These are phyloP conservation scores for Diachasma alloeum DNA, from an alignment of 1,140 invertebrate species.

Conservation along the genomic window DNA sequence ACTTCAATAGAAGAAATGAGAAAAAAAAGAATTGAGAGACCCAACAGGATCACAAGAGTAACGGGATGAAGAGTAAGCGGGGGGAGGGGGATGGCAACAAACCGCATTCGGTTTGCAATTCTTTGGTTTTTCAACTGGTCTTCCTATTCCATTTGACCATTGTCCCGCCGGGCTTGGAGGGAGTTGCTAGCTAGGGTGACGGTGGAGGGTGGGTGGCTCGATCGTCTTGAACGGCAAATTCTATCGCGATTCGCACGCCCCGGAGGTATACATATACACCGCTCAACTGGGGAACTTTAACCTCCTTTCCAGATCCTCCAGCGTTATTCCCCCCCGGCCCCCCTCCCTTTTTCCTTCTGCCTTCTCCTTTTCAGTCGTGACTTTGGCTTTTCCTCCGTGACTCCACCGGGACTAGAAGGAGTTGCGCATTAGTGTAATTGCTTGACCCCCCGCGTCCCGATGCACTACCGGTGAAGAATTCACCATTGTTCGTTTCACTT, in stretches of 20 bases:
- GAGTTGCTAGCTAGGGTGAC: not conserved
- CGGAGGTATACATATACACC: slow-evolving; percentile 21
- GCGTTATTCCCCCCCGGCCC: not conserved
- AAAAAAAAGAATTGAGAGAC: not conserved
- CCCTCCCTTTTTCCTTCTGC: not conserved
- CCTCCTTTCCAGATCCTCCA: not conserved
- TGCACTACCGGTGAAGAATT: not conserved
- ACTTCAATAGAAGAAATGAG: not conserved
- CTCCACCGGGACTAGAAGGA: slow-evolving; percentile 19
- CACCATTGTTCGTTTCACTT: not conserved
- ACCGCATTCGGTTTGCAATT: slow-evolving; percentile 19
- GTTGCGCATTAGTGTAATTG: slow-evolving; percentile 25
- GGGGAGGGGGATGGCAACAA: not conserved
- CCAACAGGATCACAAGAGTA: not conserved
- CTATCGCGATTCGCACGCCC: slow-evolving; percentile 19
- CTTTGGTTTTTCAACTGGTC: slow-evolving; percentile 20
- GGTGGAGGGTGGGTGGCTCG: not conserved
- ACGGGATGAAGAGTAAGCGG: not conserved
- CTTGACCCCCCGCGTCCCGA: not conserved
- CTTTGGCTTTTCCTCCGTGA: slow-evolving; percentile 6
- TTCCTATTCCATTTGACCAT: slow-evolving; percentile 18
- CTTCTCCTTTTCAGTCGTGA: not conserved
- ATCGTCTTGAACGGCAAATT: slow-evolving; percentile 20
- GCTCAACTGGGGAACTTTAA: slow-evolving; percentile 19
- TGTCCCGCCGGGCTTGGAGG: slow-evolving; percentile 24